These are phyloP conservation scores for Heliothis peltigera DNA, from an alignment of 2,888 invertebrate genomes.

Conservation along the genomic window DNA sequence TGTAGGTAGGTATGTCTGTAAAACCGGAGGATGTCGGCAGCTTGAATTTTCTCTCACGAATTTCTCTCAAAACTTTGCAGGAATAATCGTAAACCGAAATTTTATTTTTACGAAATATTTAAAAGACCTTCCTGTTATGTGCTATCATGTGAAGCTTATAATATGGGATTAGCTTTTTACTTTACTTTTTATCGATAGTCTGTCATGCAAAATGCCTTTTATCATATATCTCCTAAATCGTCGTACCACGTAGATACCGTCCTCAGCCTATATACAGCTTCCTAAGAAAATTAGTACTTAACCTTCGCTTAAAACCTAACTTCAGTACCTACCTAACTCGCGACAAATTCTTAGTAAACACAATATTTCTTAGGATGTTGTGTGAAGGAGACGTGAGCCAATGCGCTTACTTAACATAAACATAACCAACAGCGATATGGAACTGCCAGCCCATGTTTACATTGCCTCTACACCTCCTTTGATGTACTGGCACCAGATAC, in stretches of 20 bases:
- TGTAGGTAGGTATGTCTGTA: constrained; percentile 8
- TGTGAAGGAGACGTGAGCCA: constrained; percentile 55
- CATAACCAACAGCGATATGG: constrained; percentile 49
- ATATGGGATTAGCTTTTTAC: too few relatives aligned
- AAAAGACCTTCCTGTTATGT: too few relatives aligned
- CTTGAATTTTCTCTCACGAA: constrained; percentile 1
- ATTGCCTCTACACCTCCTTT: constrained; percentile 33
- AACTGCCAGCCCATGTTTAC: constrained; percentile 50
- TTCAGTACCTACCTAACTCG: neutral
- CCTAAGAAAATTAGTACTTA: neutral
- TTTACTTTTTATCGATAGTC: too few relatives aligned
- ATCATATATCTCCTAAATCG: neutral
- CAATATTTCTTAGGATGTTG: constrained; percentile 25
- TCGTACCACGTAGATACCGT: neutral
- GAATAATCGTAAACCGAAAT: too few relatives aligned
- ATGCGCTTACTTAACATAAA: constrained; percentile 59
- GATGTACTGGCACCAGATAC: constrained; percentile 26
- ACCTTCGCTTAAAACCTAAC: too few relatives aligned
- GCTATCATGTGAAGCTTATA: too few relatives aligned
- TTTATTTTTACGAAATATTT: too few relatives aligned
- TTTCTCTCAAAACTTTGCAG: neutral
- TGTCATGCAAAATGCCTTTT: neutral
- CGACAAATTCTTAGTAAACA: constrained; percentile 32
- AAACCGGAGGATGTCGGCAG: constrained; percentile 4
- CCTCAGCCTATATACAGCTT: neutral